These are phyloP conservation scores for Chitala chitala DNA, from an alignment of 2,113 vertebrate genomes.

Conservation along the genomic window DNA sequence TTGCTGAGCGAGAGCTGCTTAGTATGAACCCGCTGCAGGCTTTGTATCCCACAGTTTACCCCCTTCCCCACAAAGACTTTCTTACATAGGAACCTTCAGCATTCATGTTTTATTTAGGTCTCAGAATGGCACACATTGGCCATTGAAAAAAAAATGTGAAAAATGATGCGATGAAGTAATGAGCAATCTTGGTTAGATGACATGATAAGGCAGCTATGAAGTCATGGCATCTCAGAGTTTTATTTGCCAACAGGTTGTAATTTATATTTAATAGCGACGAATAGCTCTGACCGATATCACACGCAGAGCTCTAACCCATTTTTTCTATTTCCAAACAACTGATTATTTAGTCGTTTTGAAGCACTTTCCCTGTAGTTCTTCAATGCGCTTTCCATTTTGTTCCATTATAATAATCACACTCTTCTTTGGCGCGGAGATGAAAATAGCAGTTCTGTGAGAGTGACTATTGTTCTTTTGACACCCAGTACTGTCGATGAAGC, in stretches of 20 bases:
- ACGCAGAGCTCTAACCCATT: neutral
- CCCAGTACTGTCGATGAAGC: neutral
- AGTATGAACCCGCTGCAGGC: no score
- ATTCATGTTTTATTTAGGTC: no score
- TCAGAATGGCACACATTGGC: no score
- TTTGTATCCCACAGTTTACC: no score
- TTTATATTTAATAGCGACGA: neutral
- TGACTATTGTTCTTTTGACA: slow-evolving; percentile 4
- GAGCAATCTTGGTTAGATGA: neutral
- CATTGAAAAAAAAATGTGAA: no score
- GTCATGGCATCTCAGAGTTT: neutral
- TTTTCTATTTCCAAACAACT: slow-evolving; percentile 1
- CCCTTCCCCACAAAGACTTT: no score
- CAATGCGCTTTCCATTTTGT: slow-evolving; percentile 10
- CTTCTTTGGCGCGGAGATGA: neutral
- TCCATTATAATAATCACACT: neutral
- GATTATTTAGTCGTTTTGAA: neutral
- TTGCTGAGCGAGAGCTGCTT: no score
- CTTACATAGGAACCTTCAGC: no score
- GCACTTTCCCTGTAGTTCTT: neutral
- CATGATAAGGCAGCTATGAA: neutral
- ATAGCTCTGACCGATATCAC: neutral
- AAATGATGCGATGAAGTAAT: neutral
- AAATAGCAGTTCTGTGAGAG: neutral
- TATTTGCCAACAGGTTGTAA: neutral